These are phyloP conservation scores for Pollenia angustigena DNA, from an alignment of 2,888 invertebrate genomes.

Conservation along the genomic window DNA sequence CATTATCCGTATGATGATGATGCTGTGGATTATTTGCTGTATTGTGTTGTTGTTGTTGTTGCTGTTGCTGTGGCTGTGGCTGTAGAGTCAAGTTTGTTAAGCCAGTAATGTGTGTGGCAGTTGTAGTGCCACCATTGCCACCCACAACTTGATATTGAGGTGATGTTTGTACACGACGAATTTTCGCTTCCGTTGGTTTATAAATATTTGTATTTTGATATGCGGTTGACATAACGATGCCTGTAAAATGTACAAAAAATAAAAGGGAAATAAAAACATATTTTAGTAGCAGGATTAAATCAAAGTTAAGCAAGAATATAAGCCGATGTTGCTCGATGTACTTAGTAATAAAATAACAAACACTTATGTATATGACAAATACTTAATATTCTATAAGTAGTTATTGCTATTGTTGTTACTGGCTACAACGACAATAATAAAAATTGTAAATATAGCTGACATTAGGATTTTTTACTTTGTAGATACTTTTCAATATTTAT, in stretches of 20 bases:
- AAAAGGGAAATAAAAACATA: constrained; percentile 46
- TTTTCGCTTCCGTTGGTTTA: constrained; percentile 83
- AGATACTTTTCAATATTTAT: not conserved
- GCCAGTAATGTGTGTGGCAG: constrained; percentile 67
- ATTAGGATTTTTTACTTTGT: constrained; percentile 26
- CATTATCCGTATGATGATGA: constrained; percentile 76
- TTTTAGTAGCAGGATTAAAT: constrained; percentile 67
- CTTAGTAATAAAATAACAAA: constrained; percentile 47
- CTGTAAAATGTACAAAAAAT: constrained; percentile 61
- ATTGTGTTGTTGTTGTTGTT: constrained; percentile 64
- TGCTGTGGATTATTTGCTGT: constrained; percentile 71
- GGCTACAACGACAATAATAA: not conserved
- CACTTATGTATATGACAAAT: constrained; percentile 38
- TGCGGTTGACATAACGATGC: constrained; percentile 78
- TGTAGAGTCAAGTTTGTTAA: constrained; percentile 72
- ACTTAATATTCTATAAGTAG: constrained; percentile 44
- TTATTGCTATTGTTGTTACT: constrained; percentile 8
- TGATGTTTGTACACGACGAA: constrained; percentile 81
- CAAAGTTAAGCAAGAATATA: constrained; percentile 60
- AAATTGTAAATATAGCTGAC: constrained; percentile 33
- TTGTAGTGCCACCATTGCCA: constrained; percentile 65
- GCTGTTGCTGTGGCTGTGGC: constrained; percentile 69
- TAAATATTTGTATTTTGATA: constrained; percentile 81
- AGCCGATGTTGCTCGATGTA: constrained; percentile 48
- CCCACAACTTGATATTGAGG: constrained; percentile 75